Base-by-base conservation (phyloP, 1,140 invertebrate genomes). In the Brachionus calyciflorus region DNA sequence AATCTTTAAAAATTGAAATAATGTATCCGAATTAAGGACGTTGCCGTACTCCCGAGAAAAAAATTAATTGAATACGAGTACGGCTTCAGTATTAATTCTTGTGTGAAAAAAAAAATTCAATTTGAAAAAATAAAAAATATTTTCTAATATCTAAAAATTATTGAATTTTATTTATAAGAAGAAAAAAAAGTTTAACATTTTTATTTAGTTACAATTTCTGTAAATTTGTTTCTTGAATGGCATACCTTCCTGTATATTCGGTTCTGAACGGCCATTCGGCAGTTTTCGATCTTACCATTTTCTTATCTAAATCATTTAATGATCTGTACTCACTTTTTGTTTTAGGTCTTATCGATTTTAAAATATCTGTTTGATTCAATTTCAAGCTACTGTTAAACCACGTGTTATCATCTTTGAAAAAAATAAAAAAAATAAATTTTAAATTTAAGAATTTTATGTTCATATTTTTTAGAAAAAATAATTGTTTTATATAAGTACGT, bases 401-500 rank as follows among this genome's bases (percentile, higher is more conserved):
- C 5, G 83, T 83, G n/a, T 78, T 80, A 30, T 80, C 78, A 79
- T 82, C 83, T 84, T 73, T n/a, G n/a, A n/a, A n/a, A n/a, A n/a
- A n/a, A n/a, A n/a, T n/a, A n/a, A 24, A 79, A 53, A 55, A 40
- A 48, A 73, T 69, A 46, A 48, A 49, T 9, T 17, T 17, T 75
- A 63, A 60, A 44, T 30, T 33, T 28, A 37, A 26, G 19, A 14
- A 37, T 46, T 28, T 53, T 41, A 26, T 37, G 12, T 24, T 26
- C 12, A n/a, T n/a, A n/a, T n/a, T n/a, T n/a, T n/a, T n/a, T n/a
- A n/a, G n/a, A n/a, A n/a, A n/a, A n/a, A n/a, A n/a, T n/a, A n/a
- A n/a, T n/a, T n/a, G n/a, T n/a, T n/a, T n/a, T n/a, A n/a, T n/a
- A n/a, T n/a, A n/a, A n/a, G n/a, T n/a, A n/a, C n/a, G n/a, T 3